Base-by-base conservation (phyloP, 2,888 invertebrate species). In the Ectemnius cavifrons region DNA sequence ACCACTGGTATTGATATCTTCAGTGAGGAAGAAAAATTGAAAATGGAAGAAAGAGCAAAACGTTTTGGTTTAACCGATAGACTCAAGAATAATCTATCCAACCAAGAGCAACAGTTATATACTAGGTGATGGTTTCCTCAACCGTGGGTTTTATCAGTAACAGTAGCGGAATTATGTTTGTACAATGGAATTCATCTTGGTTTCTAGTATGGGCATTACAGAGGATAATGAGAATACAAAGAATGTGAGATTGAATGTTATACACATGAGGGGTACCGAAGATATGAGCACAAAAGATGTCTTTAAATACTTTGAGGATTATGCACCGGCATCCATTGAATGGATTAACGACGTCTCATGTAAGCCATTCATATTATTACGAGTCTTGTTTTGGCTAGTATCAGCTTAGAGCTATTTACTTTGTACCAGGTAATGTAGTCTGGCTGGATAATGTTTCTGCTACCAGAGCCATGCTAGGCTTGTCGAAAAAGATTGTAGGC, bases 301-400 rank as follows among this genome's bases (percentile, higher is more conserved):
- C 63, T 95, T 96, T 88, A 93, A 94, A 80, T 97, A 96, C 91
- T 95, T 97, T 87, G 93, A 94, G 88, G 94, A 95, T 80, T 96
- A 94, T 89, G 94, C 94, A 65, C 96, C 97, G n/a, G 92, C 94
- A 13, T 94, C 94, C 11, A 92, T 97, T 64, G 97, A 97, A 91
- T 96, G 96, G 96, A 94, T 97, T 72, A 95, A 95, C 91, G 95
- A 96, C 87, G 92, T 93, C 80, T 95, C 95, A 84, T 97, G 97
- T 94, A 92, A 92, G 93, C 23, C 27, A 75, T 59, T 80, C 57
- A 13, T 63, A 52, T 67, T 11, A 16, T 20, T 57, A 65, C 13
- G 60, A n/a, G 28, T 67, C 63, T 11, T 37, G 37, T 37, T 37
- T 8, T 2, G 2, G 37, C 37, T 37, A 37, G 37, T 37, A 11